Conservation (phyloP, 2,888 invertebrate genomes). For the Drosophila fungiperda region DNA sequence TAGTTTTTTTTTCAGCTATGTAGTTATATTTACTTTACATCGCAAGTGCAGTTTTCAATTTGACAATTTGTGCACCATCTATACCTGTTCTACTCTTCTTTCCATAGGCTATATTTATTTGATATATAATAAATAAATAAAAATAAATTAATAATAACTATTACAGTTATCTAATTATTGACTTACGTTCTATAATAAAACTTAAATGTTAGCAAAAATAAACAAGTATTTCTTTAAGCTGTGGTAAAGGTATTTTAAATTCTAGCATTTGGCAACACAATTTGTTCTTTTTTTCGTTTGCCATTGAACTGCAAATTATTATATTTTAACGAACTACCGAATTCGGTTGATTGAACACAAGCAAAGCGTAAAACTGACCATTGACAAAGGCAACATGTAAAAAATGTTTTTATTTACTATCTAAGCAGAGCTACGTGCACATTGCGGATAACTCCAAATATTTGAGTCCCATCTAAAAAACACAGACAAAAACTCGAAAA, state of each 20-base stretch:
- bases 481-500: constrained; percentile 34
- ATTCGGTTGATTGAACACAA: constrained; percentile 69
- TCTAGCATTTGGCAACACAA: background rate
- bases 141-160: background rate
- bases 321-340: constrained; percentile 75
- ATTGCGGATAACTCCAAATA: constrained; percentile 38
- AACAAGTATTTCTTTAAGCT: background rate
- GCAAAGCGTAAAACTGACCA: constrained; percentile 46
- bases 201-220: background rate
- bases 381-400: constrained; percentile 50
- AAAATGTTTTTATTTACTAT: constrained; percentile 48
- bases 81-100: background rate
- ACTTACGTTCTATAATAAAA: background rate
- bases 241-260: constrained; percentile 11
- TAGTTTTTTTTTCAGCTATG: background rate
- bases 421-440: constrained; percentile 5
- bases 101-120: background rate
- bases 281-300: constrained; percentile 2
- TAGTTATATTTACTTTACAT: background rate
- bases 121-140: background rate
- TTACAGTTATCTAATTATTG: background rate
- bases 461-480: constrained; percentile 43
- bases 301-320: constrained; percentile 56
- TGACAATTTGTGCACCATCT: background rate
- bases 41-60: constrained; percentile 13